Conservation (phyloP, 2,797 vertebrate genomes). For the Dendrocincla fuliginosa region DNA sequence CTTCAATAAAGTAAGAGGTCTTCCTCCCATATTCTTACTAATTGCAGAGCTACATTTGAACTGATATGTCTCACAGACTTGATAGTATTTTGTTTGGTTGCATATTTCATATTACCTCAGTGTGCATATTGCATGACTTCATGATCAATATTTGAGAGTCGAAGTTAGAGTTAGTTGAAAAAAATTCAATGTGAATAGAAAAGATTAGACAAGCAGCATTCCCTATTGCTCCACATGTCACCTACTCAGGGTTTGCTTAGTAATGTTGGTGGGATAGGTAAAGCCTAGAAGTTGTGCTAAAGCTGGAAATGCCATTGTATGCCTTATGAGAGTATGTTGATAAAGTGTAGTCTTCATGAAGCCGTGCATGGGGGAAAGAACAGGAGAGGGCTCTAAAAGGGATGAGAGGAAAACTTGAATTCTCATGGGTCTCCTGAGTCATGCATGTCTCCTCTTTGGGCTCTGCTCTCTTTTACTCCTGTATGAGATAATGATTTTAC, state of each 20-base stretch:
- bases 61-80: not conserved
- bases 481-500: not conserved
- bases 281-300: not conserved
- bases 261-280: not conserved
- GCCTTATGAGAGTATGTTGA: not conserved
- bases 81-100: not conserved
- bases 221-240: not conserved
- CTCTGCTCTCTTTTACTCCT: not conserved
- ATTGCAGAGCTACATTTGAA: not conserved
- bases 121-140: not conserved
- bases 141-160: not conserved
- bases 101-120: not conserved
- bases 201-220: not conserved
- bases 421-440: fast-evolving
- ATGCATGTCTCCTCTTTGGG: not conserved
- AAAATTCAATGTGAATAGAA: not conserved
- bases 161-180: not conserved
- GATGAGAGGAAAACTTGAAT: not conserved
- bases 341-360: not conserved
- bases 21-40: not conserved
- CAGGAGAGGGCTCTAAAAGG: not conserved
- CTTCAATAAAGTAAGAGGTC: not conserved
- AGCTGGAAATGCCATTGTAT: not conserved
- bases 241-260: not conserved
- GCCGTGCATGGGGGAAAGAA: not conserved